phyloP scores from a whole-genome alignment of 2,888 invertebrate genomes.

The Aphidius colemani region DNA sequence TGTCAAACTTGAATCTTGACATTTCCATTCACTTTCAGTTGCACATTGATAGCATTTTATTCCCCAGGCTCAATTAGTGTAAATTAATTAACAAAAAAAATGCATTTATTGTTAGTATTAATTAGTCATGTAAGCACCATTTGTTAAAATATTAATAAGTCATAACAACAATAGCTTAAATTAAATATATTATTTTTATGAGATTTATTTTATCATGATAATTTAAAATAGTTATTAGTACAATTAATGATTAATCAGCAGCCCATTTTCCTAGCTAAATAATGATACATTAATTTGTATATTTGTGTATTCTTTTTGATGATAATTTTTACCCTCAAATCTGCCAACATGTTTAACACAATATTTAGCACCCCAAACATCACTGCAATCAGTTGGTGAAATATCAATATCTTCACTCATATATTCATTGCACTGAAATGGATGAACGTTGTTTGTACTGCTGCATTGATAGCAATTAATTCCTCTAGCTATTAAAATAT shows the following conservation, averaged over 20 bases:
- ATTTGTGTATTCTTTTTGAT: constrained; percentile 19
- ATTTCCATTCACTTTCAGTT: constrained; percentile 65
- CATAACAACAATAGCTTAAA: background rate
- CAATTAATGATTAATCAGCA: background rate
- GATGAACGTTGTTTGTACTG: constrained; percentile 76
- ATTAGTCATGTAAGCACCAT: background rate
- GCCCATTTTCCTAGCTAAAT: background rate
- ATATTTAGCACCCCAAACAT: constrained; percentile 82
- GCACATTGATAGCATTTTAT: constrained; percentile 81
- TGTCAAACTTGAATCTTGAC: constrained; percentile 72
- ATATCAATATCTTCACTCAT: constrained; percentile 71
- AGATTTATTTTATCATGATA: background rate
- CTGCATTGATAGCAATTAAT: constrained; percentile 89
- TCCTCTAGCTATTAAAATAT: constrained; percentile 64
- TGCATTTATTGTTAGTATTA: background rate
- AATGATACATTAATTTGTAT: constrained; percentile 8
- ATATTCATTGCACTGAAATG: constrained; percentile 85
- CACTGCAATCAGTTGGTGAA: constrained; percentile 72
- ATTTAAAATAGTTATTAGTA: background rate
- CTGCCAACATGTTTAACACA: constrained; percentile 94
- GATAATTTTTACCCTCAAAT: constrained; percentile 74
- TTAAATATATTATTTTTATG: too few species aligned
- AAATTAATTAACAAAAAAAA: constrained; percentile 8
- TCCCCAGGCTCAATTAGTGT: constrained; percentile 42
- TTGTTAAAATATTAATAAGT: too few species aligned